Evolutionary conservation across 2,888 invertebrate genomes (phyloP), one percentile per base, ranked within the genome.

Genomic region (Invenusta paracnida): DNA sequence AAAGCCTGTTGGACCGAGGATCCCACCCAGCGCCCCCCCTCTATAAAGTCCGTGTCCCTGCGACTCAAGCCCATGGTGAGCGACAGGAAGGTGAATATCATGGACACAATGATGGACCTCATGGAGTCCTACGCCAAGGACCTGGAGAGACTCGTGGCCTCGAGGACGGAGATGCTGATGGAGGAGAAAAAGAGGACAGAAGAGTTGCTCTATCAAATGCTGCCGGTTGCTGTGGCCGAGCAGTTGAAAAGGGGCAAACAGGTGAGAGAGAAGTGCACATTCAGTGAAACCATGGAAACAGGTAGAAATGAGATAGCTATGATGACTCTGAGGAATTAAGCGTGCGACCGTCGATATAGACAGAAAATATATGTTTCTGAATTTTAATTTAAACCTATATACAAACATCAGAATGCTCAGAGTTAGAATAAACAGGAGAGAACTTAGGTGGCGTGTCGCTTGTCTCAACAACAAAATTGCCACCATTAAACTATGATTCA

Each of bases 171-270:
- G 91, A 96, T 96, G 90, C 92, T 98, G 88, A 97, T 98, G 90
- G 95, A 95, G 88, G 98, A 98, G 92, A 97, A 81, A 28, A 86
- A 86, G 30, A 93, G 96, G 87, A 98, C 98, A 0, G 98, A 98
- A 90, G 96, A 97, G 89, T 93, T 98, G 30, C 92, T 98, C 0
- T 98, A 98, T 92, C 98, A 98, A 93, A 98, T 98, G 97, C 97
- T 98, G 93, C 98, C 98, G 30, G 97, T 96, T 91, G 96, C 96
- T 90, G 98, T 98, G 1, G 98, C 98, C 0, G 97, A 98, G 91
- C 93, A 97, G 82, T 93, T 98, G 85, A 92, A 98, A 88, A 94
- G 95, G 85, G 98, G 98, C 17, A 96, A 96, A 91, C 96, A 96
- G 48, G 95, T 97, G 48, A 48, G 5, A 48, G 48, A n/a, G n/a